Percentiles rank a stretch among this genome's conserved stretches.
phyloP scores from a whole-genome alignment of 2,113 vertebrate genomes.

The Ursus arctos region DNA sequence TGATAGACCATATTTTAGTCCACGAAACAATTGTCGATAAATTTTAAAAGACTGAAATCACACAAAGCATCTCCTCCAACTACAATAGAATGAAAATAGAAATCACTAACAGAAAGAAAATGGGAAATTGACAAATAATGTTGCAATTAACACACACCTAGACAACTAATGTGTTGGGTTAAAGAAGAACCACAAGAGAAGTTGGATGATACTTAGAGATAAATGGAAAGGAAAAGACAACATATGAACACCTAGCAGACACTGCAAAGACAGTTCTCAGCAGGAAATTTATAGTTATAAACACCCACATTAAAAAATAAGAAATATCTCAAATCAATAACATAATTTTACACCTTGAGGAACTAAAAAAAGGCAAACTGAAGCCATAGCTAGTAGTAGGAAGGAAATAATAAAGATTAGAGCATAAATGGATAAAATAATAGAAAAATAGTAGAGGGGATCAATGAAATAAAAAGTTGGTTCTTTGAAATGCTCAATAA shows the following conservation, averaged over 20 bases:
- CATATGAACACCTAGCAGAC: background rate
- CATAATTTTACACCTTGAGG: background rate
- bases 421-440: background rate
- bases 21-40: background rate
- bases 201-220: background rate
- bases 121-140: background rate
- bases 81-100: background rate
- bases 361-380: background rate
- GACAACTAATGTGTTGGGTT: background rate
- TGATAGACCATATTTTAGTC: background rate
- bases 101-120: background rate
- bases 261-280: background rate
- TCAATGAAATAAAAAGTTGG: background rate
- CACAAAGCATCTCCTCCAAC: background rate
- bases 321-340: background rate
- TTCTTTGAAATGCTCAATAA: background rate
- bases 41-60: background rate
- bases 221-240: background rate
- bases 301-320: background rate
- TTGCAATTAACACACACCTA: background rate
- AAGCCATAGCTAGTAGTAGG: background rate
- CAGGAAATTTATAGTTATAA: background rate
- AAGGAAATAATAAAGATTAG: background rate
- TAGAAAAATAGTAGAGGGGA: background rate
- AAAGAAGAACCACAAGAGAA: background rate